Evolutionary conservation across 2,113 vertebrate species (phyloP).

Genomic region (Strix uralensis): DNA sequence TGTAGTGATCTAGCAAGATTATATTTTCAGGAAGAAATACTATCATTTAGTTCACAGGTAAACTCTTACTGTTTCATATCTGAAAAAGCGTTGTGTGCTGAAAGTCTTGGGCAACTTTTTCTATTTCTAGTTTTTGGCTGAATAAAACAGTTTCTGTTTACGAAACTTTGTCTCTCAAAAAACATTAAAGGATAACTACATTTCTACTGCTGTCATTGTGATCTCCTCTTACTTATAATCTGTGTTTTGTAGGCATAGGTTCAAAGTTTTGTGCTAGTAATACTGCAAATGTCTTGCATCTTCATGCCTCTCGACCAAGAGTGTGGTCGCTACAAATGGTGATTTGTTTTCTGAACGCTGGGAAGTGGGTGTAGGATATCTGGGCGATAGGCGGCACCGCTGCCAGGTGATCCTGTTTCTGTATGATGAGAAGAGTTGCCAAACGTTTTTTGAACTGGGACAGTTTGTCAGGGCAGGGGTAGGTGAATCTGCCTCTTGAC

Average conservation of each 20-base stretch:
- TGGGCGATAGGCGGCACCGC: background rate
- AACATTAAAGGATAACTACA: background rate
- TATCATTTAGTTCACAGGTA: background rate
- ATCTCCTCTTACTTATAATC: background rate
- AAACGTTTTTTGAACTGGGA: accelerated
- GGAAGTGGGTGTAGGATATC: background rate
- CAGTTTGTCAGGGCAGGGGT: background rate
- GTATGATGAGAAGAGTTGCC: background rate
- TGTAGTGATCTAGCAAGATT: background rate
- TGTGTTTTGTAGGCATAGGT: accelerated
- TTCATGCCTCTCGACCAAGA: background rate
- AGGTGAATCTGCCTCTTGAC: background rate
- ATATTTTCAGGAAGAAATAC: background rate
- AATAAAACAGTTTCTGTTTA: background rate
- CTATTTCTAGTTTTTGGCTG: background rate
- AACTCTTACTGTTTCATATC: background rate
- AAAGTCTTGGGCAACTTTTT: background rate
- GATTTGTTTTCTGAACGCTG: accelerated
- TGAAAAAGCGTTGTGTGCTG: background rate
- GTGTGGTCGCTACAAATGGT: accelerated
- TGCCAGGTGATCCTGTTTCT: background rate
- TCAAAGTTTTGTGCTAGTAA: background rate
- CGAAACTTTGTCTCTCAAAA: background rate
- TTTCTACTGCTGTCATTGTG: background rate
- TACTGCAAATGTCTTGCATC: accelerated